Evolutionary conservation across 1,140 invertebrate genomes (phyloP), one percentile per base, ranked within the genome.

Genomic region (Polypedilum vanderplanki): DNA sequence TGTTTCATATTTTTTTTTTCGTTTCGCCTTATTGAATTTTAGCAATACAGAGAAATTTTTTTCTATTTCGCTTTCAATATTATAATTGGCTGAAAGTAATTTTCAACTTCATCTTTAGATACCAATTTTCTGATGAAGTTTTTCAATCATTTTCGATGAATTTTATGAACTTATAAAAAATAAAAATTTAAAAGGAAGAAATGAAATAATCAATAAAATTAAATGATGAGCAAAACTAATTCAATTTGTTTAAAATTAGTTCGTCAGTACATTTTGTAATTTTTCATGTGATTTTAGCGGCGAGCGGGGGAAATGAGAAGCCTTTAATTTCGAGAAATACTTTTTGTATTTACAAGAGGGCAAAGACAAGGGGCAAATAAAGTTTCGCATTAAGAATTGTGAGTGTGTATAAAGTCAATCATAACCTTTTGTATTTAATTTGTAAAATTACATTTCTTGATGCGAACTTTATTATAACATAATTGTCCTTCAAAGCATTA

Each of bases 141-240:
- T 57, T n/a, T 33, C 5, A 5, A 33, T 3, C 24, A 33, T 33
- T 33, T 33, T 33, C 24, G 24, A 12, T 15, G 12, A 12, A 57
- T 12, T 57, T n/a, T 15, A 12, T 57, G 4, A n/a, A n/a, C n/a
- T 57, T 46, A 10, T 46, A 46, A 10, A 10, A 46, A 46, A 7
- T 46, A 46, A 46, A 7, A 67, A 8, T 7, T 67, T 10, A 70
- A 20, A 70, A 20, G 17, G 2, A 20, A 4, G 17, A 70, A 70
- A 20, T 20, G 17, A 20, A 18, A 20, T 10, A 7, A 70, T 20
- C n/a, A 18, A 70, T n/a, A 18, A 75, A 73, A 75, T 70, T 76
- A 75, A 78, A 78, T 15, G 73, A 57, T 41, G 8, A 46, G 74
- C 75, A 75, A 77, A 77, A 70, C 17, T 70, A 70, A 70, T 20